These are phyloP conservation scores for Tyrophagus putrescentiae DNA, from an alignment of 1,140 invertebrate genomes.

Conservation along the genomic window DNA sequence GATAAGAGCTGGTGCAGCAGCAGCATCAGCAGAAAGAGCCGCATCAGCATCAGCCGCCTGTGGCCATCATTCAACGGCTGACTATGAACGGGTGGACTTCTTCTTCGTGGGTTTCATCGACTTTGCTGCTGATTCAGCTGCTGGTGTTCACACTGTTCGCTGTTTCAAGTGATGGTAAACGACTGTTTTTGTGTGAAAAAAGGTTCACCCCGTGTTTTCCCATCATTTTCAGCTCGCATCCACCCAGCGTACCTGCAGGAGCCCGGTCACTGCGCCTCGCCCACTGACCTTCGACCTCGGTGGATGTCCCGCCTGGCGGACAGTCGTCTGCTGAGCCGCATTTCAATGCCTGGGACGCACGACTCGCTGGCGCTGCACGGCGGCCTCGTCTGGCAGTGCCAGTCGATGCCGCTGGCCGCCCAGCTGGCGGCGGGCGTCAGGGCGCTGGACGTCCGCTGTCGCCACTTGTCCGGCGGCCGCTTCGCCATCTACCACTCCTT, in stretches of 20 bases:
- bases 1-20: no score
- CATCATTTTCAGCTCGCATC: no score
- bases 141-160: no score
- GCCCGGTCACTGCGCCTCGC: not conserved
- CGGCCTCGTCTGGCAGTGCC: not conserved
- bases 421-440: constrained; percentile 4
- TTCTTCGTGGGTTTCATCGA: no score
- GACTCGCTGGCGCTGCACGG: constrained; percentile 14
- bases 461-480: not conserved
- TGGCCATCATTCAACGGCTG: no score
- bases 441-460: constrained; percentile 11
- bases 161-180: no score
- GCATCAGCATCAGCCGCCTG: no score
- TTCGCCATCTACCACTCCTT: constrained; percentile 6
- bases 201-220: no score
- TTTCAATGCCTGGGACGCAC: constrained; percentile 17
- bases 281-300: not conserved
- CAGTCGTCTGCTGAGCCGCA: not conserved
- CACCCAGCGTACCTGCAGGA: not conserved
- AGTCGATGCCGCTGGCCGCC: not conserved
- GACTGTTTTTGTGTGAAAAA: no score
- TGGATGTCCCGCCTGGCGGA: not conserved
- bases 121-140: no score
- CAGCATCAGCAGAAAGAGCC: no score
- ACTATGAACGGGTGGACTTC: no score